Evolutionary conservation across 23 tunicate species (phyloP), one percentile per base, ranked within the genome.

Genomic region (Phallusia fumigata): DNA sequence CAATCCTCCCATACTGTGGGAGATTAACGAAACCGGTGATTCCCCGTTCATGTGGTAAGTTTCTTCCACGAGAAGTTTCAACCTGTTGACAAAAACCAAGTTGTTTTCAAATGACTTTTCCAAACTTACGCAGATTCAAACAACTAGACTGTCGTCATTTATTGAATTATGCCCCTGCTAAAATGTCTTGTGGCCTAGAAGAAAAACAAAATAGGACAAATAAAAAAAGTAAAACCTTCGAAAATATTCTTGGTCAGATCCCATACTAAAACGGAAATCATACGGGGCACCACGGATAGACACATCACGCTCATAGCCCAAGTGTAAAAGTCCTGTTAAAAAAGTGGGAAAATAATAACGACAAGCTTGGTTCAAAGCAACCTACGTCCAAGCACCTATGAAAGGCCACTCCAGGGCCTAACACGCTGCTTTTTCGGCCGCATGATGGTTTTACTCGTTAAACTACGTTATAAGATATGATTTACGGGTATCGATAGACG

Each of bases 281-380:
- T 89, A 89, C 30, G 95, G 95, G 0, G 95, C 95, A n/a, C 95
- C 95, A 33, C 95, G 65, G 33, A 89, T 81, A 2, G 88, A 84
- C 0, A 84, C 81, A 73, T 89, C 88, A 19, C 95, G 81, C 0
- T 79, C 85, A 75, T 86, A 81, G 26, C 95, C 95, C 52, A 69
- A 33, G 15, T 53, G 22, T 22, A 80, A 49, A 44, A 89, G 31
- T 11, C 65, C 95, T 89, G 78, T 40, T 10, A 40, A 40, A 40
- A 40, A 8, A 84, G 84, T 69, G 11, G 22, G 81, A 75, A 18
- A 52, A 58, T 64, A 64, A 53, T 24, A n/a, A n/a, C n/a, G n/a
- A n/a, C n/a, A n/a, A n/a, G n/a, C n/a, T n/a, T n/a, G n/a, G n/a
- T n/a, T n/a, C n/a, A n/a, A n/a, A n/a, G n/a, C n/a, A n/a, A n/a